Conservation (phyloP, 1,140 invertebrate species). For the Drosophila cardini region DNA sequence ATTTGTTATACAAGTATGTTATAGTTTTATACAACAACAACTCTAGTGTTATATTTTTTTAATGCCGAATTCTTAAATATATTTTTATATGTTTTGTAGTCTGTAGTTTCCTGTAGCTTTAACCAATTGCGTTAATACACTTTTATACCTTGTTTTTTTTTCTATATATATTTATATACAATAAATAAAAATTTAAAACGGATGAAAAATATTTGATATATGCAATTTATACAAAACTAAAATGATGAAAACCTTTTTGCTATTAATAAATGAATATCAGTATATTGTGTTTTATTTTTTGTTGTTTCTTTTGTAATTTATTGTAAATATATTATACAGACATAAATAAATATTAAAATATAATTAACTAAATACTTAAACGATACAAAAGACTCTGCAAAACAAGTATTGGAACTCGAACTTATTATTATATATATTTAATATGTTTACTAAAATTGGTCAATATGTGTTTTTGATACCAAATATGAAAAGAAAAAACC, state of each 20-base stretch:
- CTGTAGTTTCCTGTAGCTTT: conserved; percentile 74
- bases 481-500: conserved; percentile 37
- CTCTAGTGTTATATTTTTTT: conserved; percentile 61
- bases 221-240: conserved; percentile 78
- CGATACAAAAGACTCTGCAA: conserved; percentile 77
- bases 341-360: conserved; percentile 46
- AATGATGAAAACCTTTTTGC: conserved; percentile 53
- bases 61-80: conserved; percentile 69
- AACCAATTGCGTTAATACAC: conserved; percentile 73
- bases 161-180: conserved; percentile 57
- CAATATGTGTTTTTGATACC: conserved; percentile 80
- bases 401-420: conserved; percentile 81
- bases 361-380: conserved; percentile 67
- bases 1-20: conserved; percentile 13
- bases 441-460: conserved; percentile 77
- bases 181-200: conserved; percentile 25
- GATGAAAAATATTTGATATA: conserved; percentile 73
- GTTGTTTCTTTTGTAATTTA: conserved; percentile 52
- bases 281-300: conserved; percentile 77
- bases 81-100: conserved; percentile 82
- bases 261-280: conserved; percentile 75
- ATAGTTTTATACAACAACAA: conserved; percentile 13
- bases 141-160: conserved; percentile 80
- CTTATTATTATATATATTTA: conserved; percentile 76
- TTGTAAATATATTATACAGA: conserved; percentile 50